These are phyloP conservation scores for Diglossa cyanea DNA, from an alignment of 2,797 vertebrate genomes.

Conservation along the genomic window DNA sequence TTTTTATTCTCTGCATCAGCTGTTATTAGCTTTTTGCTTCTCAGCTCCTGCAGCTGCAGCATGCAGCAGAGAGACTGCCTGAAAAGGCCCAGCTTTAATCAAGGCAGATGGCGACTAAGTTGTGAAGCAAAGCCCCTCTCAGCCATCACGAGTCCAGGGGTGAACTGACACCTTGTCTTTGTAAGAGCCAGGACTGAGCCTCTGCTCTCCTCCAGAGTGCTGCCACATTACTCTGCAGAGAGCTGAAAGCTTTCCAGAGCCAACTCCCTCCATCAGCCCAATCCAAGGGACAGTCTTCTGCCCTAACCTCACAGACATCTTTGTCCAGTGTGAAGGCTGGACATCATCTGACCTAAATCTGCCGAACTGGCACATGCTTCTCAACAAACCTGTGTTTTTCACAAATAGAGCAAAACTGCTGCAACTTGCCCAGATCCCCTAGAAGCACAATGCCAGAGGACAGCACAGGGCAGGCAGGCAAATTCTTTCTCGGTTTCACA, in stretches of 20 bases:
- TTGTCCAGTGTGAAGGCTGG: neutral
- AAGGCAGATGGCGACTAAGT: neutral
- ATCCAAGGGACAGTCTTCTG: neutral
- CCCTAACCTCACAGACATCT: neutral
- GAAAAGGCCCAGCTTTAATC: neutral
- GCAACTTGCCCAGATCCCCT: neutral
- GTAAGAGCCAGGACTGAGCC: neutral
- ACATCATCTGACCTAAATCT: neutral
- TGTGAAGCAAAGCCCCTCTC: neutral
- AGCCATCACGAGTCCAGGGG: neutral
- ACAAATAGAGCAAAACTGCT: neutral
- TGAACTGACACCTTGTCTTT: neutral
- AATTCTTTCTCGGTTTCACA: neutral
- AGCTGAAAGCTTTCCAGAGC: neutral
- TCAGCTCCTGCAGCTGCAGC: neutral
- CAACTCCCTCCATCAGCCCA: neutral
- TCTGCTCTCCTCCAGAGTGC: neutral
- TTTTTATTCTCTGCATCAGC: neutral
- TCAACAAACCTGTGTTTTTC: neutral
- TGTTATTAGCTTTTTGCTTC: neutral
- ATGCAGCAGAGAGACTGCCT: neutral
- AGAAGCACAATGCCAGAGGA: neutral
- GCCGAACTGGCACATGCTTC: neutral
- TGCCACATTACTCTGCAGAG: neutral
- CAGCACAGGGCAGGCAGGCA: neutral